Base-by-base conservation (phyloP, 2,888 invertebrate species). In the Polyploca ridens region DNA sequence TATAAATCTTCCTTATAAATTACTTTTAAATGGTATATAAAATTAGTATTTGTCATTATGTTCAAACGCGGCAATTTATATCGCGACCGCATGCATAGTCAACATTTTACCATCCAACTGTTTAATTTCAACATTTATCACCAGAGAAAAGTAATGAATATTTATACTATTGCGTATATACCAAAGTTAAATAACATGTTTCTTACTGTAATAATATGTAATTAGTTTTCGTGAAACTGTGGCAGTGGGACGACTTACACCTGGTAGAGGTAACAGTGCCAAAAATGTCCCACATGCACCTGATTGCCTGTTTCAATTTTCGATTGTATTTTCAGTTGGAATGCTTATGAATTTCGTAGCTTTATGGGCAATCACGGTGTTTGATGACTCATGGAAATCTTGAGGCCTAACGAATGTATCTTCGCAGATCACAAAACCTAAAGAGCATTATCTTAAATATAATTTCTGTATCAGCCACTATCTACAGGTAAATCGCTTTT, bases 1-100 rank as follows among this genome's bases (percentile, higher is more conserved):
- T 1, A 54, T 54, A 54, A 54, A 54, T 54, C 54, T 54, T 14
- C 54, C 19, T 10, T 54, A n/a, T 54, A 54, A 54, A 54, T 54
- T 54, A 54, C 19, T 19, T 54, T n/a, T 2, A 16, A 19, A 54
- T 10, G 54, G 8, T 19, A 54, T 10, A 19, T 54, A 54, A 54
- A 54, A 54, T 54, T 19, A 19, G 54, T 54, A 54, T 19, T 54
- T 54, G 54, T 54, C 54, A 54, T 19, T 19, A 54, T 10, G 54
- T 54, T 54, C 54, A 54, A 54, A 54, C 54, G 54, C n/a, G 54
- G 8, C 54, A 19, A 54, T 54, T 54, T 19, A 19, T 54, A 54
- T 54, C 19, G 54, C 54, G 54, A 10, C 19, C 54, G 54, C 54
- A 19, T 19, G 54, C 54, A 19, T 54, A 54, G 54, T 54, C 54